These are phyloP conservation scores for Dorcus parallelipipedus DNA, from an alignment of 2,888 invertebrate genomes.

Conservation along the genomic window DNA sequence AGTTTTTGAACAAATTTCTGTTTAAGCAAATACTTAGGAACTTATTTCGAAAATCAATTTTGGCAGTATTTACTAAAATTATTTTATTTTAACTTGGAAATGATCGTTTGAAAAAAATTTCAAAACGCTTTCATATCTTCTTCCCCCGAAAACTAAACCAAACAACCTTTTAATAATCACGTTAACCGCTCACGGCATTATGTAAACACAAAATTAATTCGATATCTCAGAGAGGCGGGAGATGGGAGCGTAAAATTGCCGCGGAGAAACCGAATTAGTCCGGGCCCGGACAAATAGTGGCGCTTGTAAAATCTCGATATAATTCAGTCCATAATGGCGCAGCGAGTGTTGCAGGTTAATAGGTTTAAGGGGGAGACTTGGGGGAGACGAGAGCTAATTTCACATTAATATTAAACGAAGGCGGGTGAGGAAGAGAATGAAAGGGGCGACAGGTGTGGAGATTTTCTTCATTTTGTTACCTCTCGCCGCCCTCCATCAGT, in stretches of 20 bases:
- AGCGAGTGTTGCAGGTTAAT: conserved; percentile 22
- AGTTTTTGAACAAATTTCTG: no score
- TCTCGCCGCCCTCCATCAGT: conserved; percentile 10
- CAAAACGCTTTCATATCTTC: no score
- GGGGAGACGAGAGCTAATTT: conserved; percentile 22
- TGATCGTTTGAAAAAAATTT: no score
- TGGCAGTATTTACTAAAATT: no score
- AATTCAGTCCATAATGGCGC: conserved; percentile 9
- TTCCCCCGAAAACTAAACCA: background rate
- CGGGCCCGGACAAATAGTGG: conserved; percentile 11
- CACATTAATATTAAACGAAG: conserved; percentile 23
- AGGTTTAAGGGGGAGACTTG: conserved; percentile 21
- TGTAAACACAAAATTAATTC: background rate
- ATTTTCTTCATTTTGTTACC: conserved; percentile 20
- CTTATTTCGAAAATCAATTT: no score
- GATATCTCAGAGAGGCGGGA: background rate
- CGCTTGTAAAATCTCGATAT: conserved; percentile 6
- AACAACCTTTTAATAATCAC: background rate
- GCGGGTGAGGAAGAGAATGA: conserved; percentile 10
- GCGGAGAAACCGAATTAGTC: conserved; percentile 6
- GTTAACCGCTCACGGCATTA: background rate
- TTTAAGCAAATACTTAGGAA: no score
- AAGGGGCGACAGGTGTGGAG: conserved; percentile 19
- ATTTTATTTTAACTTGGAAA: no score
- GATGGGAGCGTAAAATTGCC: conserved; percentile 10